Conservation (phyloP, 2,888 invertebrate genomes). For the Aproaerema taeniolella region DNA sequence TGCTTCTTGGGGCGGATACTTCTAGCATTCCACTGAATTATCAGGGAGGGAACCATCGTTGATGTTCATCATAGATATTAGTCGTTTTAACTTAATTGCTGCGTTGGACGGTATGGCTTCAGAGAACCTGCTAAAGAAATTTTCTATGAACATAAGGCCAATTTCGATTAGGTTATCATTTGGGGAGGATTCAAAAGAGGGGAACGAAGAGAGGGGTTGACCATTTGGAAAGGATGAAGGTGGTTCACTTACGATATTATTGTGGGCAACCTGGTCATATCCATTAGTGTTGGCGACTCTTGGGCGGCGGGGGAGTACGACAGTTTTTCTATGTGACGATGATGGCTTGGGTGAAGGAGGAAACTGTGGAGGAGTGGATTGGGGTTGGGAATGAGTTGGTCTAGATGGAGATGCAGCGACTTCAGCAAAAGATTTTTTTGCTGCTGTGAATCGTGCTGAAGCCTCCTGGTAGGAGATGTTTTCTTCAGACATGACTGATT, state of each 20-base stretch:
- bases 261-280: background rate
- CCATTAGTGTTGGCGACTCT: background rate
- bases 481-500: conserved; percentile 19
- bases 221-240: background rate
- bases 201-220: too few species aligned
- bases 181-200: background rate
- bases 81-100: background rate
- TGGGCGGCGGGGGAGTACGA: background rate
- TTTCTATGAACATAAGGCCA: background rate
- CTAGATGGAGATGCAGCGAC: conserved; percentile 2
- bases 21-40: conserved; percentile 19
- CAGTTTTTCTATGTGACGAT: conserved; percentile 1
- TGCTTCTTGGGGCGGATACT: conserved; percentile 17
- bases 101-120: background rate
- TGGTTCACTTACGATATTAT: background rate
- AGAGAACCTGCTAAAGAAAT: background rate
- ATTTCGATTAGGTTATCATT: background rate
- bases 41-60: background rate
- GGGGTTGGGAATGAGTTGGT: background rate
- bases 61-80: background rate
- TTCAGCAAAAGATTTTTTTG: background rate
- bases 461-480: conserved; percentile 20
- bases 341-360: background rate
- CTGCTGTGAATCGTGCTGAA: background rate
- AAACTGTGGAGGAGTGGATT: conserved; percentile 5